A percentile compares a stretch with the other conserved stretches of the same genome.
Conservation (phyloP, 92 coral and sea anemone species). For the Phymanthus crucifer region DNA sequence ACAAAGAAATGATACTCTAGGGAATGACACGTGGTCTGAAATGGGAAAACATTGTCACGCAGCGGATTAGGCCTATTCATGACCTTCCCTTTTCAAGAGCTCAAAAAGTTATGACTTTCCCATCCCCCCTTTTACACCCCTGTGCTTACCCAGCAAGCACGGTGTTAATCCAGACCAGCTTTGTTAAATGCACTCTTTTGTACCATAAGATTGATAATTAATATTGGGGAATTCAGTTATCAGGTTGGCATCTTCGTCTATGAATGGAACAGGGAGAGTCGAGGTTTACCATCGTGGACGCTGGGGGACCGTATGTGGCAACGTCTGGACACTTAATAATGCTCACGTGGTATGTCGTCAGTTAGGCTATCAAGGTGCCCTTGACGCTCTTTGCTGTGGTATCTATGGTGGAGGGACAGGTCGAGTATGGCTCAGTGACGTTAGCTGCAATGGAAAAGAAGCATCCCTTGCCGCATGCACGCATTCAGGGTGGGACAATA, state of each 20-base stretch:
- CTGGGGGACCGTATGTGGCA: conserved; percentile 66
- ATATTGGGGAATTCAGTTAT: conserved; percentile 12
- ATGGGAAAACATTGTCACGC: no score
- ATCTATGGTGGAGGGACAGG: conserved; percentile 55
- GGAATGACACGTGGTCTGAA: no score
- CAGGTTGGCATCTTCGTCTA: conserved; percentile 19
- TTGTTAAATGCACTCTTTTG: no score
- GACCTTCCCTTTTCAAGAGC: no score
- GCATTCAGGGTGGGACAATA: conserved; percentile 58
- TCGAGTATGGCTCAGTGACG: conserved; percentile 53
- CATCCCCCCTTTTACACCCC: no score
- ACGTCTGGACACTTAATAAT: conserved; percentile 36
- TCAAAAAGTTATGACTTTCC: no score
- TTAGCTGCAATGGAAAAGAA: conserved; percentile 40
- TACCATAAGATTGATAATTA: no score
- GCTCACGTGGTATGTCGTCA: conserved; percentile 59
- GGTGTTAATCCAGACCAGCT: no score
- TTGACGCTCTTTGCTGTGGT: conserved; percentile 50
- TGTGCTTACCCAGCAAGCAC: no score
- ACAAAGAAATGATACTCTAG: no score
- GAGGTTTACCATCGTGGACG: conserved; percentile 47
- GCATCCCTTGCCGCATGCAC: conserved; percentile 43
- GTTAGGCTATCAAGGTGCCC: conserved; percentile 49
- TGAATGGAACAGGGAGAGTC: conserved; percentile 46
- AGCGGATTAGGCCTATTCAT: no score